Evolutionary conservation across 1,140 invertebrate genomes (phyloP).

Genomic region (Sitodiplosis mosellana): DNA sequence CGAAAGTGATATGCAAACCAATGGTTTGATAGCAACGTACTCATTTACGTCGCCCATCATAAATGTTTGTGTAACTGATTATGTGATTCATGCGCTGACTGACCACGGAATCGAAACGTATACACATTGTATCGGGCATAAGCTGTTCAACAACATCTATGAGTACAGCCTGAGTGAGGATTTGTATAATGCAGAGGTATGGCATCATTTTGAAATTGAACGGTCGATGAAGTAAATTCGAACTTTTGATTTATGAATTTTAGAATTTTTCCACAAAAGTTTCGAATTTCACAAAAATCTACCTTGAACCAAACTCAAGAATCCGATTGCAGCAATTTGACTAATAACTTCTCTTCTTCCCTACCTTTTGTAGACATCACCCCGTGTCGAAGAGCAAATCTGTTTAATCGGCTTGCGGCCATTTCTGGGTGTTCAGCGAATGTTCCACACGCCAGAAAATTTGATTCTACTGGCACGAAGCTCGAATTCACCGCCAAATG

Average conservation of each 20-base stretch:
- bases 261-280: too few relatives aligned
- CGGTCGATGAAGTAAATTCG: too few relatives aligned
- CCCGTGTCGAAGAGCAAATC: constrained; percentile 40
- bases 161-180: constrained; percentile 18
- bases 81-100: constrained; percentile 54
- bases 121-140: constrained; percentile 44
- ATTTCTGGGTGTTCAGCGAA: constrained; percentile 47
- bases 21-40: constrained; percentile 27
- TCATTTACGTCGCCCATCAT: constrained; percentile 51
- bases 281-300: too few relatives aligned
- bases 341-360: too few relatives aligned
- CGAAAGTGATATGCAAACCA: constrained; percentile 12
- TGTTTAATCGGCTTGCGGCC: constrained; percentile 52
- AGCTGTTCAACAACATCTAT: constrained; percentile 25
- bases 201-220: not conserved
- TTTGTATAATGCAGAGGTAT: constrained; percentile 13
- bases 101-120: constrained; percentile 61
- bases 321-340: too few relatives aligned
- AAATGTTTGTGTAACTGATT: constrained; percentile 43
- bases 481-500: constrained; percentile 2
- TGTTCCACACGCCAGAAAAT: constrained; percentile 38
- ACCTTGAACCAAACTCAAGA: too few relatives aligned
- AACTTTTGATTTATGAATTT: too few relatives aligned
- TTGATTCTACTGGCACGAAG: constrained; percentile 41
- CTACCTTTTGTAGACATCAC: constrained; percentile 27